Evolutionary conservation across 2,888 invertebrate genomes (phyloP).

Genomic region (Polydrusus cervinus): DNA sequence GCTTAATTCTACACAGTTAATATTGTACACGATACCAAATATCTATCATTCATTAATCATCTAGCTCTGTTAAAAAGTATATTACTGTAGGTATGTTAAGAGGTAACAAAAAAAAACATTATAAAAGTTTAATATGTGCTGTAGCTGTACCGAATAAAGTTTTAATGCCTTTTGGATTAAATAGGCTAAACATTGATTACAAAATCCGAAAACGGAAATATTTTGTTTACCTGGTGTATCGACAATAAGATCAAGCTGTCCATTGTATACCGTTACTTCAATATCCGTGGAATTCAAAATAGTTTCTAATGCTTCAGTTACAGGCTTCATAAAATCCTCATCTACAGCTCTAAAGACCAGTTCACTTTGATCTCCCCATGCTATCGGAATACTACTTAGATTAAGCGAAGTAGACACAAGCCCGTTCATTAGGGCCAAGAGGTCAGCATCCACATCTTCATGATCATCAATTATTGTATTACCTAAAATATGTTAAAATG

Average conservation of each 20-base stretch:
- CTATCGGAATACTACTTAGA: conserved; percentile 71
- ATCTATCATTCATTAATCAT: too few relatives aligned
- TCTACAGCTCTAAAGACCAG: conserved; percentile 76
- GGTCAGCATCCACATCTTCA: conserved; percentile 13
- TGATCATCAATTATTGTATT: neutral
- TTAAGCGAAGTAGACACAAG: conserved; percentile 78
- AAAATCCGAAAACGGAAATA: too few relatives aligned
- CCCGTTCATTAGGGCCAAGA: conserved; percentile 79
- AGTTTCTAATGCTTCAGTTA: conserved; percentile 79
- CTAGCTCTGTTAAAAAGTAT: too few relatives aligned
- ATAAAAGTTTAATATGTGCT: too few relatives aligned
- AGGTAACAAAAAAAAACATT: too few relatives aligned
- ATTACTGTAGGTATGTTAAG: too few relatives aligned
- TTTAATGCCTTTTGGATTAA: too few relatives aligned
- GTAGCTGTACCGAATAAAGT: too few relatives aligned
- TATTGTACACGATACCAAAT: too few relatives aligned
- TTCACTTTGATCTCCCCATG: conserved; percentile 77
- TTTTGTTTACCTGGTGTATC: conserved; percentile 79
- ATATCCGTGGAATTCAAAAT: conserved; percentile 81
- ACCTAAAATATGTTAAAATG: neutral
- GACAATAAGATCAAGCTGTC: conserved; percentile 89
- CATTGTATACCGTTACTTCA: conserved; percentile 82
- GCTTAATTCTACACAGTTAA: too few relatives aligned
- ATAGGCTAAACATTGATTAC: too few relatives aligned
- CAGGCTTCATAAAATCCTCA: conserved; percentile 83